These are phyloP conservation scores for Picus viridis DNA, from an alignment of 2,797 vertebrate genomes.

Conservation along the genomic window DNA sequence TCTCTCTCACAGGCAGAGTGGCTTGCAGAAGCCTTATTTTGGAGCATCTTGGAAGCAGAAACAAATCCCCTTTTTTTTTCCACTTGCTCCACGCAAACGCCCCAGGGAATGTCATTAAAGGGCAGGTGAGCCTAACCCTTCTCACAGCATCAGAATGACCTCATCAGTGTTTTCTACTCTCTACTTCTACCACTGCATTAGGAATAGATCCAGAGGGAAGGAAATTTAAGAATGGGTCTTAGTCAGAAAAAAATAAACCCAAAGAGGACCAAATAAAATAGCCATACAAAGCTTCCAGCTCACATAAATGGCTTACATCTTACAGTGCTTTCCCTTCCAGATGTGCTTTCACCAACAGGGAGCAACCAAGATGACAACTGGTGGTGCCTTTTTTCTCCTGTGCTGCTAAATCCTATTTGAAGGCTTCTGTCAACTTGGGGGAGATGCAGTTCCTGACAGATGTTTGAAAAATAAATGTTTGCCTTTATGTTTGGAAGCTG, in stretches of 20 bases:
- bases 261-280: neutral
- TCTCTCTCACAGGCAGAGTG: neutral
- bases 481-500: neutral
- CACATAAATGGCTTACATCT: neutral
- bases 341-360: neutral
- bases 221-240: neutral
- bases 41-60: neutral
- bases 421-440: neutral
- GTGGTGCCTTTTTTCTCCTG: neutral
- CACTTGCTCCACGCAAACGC: neutral
- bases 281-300: neutral
- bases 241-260: neutral
- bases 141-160: neutral
- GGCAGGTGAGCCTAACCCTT: neutral
- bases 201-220: neutral
- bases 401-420: neutral
- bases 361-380: neutral
- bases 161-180: neutral
- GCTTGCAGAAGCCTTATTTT: neutral
- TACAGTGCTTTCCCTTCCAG: neutral
- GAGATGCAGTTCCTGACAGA: neutral
- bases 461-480: neutral
- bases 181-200: neutral
- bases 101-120: neutral
- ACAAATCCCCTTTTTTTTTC: rapidly evolving